Evolutionary conservation across 2,797 vertebrate species (phyloP).

Genomic region (Hafferia zeledoni): DNA sequence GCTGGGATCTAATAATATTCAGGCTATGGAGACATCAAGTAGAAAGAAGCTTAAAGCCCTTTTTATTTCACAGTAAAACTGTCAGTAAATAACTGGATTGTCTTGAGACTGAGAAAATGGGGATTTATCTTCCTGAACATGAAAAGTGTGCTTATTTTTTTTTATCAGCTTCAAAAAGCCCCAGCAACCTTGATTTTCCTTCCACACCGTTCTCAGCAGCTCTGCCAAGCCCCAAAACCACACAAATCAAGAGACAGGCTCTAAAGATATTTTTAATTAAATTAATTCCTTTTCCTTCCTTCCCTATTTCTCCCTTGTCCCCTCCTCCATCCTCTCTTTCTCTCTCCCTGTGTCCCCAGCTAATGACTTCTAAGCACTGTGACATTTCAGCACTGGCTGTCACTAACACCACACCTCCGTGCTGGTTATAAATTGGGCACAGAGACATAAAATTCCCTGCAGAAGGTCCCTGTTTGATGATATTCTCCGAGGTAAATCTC

Average conservation of each 20-base stretch:
- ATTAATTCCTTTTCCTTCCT: conserved; percentile 71
- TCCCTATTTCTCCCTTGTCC: conserved; percentile 51
- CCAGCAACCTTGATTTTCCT: conserved; percentile 63
- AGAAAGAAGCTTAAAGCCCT: conserved; percentile 69
- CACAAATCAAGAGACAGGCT: conserved; percentile 65
- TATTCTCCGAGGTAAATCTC: conserved; percentile 53
- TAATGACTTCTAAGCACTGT: conserved; percentile 77
- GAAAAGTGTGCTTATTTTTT: conserved; percentile 64
- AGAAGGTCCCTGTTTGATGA: conserved; percentile 63
- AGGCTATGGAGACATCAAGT: conserved; percentile 65
- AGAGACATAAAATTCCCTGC: conserved; percentile 54
- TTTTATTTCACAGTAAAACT: conserved; percentile 68
- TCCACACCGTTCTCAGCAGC: conserved; percentile 56
- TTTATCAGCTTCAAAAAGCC: conserved; percentile 59
- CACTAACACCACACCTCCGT: conserved; percentile 67
- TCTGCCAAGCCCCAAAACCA: conserved; percentile 69
- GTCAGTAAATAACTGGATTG: conserved; percentile 72
- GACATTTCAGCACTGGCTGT: conserved; percentile 72
- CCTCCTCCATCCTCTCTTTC: conserved; percentile 52
- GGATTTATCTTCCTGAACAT: conserved; percentile 66
- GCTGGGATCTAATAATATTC: conserved; percentile 72
- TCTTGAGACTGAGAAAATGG: conserved; percentile 70
- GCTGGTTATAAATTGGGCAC: conserved; percentile 68
- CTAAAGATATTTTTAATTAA: conserved; percentile 73
- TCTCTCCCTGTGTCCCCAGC: conserved; percentile 68